A percentile compares a stretch with the other conserved stretches of the same genome.
Evolutionary conservation across 2,113 vertebrate species (phyloP).

Genomic region (Monopterus albus): DNA sequence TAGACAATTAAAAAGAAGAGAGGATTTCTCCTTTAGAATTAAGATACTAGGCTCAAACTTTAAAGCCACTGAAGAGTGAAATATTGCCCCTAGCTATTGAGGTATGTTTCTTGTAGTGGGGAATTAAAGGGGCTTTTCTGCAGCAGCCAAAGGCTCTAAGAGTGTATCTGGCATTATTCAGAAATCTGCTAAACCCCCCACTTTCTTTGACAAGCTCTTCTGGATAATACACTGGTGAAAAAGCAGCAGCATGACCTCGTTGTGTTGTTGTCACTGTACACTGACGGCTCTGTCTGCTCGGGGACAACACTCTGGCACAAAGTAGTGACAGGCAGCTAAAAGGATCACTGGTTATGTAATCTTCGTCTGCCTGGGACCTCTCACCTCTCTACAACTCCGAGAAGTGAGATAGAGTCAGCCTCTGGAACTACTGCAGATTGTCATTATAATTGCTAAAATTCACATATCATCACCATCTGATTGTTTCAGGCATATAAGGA

Average conservation of each 20-base stretch:
- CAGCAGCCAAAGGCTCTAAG: constrained; percentile 34
- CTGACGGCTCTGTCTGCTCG: constrained; percentile 4
- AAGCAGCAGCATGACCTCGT: not conserved
- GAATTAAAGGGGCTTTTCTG: constrained; percentile 48
- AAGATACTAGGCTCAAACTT: constrained; percentile 11
- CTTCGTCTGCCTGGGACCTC: constrained; percentile 29
- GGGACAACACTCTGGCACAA: constrained; percentile 19
- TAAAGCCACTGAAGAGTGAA: constrained; percentile 30
- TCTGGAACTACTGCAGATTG: not conserved
- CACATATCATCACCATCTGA: not conserved
- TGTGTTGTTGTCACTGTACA: not conserved
- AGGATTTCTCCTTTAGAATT: constrained; percentile 16
- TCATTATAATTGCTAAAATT: not conserved
- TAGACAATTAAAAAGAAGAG: constrained; percentile 15
- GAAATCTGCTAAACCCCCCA: constrained; percentile 31
- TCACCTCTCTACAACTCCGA: not conserved
- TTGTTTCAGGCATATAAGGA: not conserved
- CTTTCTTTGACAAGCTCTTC: constrained; percentile 26
- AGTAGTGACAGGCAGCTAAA: constrained; percentile 49
- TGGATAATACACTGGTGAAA: constrained; percentile 4
- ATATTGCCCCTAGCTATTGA: constrained; percentile 13
- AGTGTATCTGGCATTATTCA: constrained; percentile 31
- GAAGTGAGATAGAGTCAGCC: constrained; percentile 10
- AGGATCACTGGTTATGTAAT: constrained; percentile 59
- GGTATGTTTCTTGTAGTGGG: constrained; percentile 34